These are phyloP conservation scores for Ptiloglossa arizonensis DNA, from an alignment of 1,140 invertebrate genomes.

Conservation along the genomic window DNA sequence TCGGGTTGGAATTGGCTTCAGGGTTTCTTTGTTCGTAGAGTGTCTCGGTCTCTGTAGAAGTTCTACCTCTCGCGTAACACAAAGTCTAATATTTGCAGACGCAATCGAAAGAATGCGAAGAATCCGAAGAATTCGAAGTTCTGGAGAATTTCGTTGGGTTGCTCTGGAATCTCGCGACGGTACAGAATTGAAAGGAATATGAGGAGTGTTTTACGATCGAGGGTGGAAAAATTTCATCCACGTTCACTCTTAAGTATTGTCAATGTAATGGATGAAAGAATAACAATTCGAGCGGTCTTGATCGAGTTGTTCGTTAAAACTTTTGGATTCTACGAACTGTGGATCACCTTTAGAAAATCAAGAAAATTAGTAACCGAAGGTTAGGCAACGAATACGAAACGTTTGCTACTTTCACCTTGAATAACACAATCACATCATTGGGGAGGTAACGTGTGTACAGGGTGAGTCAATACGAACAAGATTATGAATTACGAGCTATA, in stretches of 20 bases:
- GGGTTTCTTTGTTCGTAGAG: neutral
- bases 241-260: too few species aligned
- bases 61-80: neutral
- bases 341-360: too few species aligned
- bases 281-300: too few species aligned
- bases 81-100: neutral
- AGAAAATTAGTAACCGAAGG: too few species aligned
- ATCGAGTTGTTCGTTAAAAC: too few species aligned
- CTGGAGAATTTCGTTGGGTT: neutral
- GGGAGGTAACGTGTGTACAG: too few species aligned
- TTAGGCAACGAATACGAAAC: neutral
- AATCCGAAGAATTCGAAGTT: neutral
- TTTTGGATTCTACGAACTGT: too few species aligned
- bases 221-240: too few species aligned
- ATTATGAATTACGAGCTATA: neutral
- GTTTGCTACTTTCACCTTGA: too few species aligned
- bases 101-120: neutral
- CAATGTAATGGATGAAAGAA: too few species aligned
- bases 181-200: neutral
- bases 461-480: too few species aligned
- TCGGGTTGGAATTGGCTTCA: constrained; percentile 43
- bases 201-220: neutral
- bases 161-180: neutral
- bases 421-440: too few species aligned
- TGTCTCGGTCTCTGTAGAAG: neutral